A percentile compares a stretch with the other conserved stretches of the same genome.
Conservation (phyloP, 1,140 invertebrate species). For the Aphelinus atriplicis region DNA sequence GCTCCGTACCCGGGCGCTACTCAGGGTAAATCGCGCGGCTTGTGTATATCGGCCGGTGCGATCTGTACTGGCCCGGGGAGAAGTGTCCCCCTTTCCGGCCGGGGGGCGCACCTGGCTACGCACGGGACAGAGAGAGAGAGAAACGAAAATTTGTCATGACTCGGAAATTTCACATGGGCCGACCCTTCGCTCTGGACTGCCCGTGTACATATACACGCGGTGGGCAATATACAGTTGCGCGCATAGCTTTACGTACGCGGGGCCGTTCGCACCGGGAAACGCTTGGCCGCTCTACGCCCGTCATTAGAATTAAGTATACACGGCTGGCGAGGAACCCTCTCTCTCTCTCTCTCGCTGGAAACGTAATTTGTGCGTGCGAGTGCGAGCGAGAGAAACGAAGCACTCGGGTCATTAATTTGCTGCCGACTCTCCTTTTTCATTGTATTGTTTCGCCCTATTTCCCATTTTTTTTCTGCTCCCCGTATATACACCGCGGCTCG, state of each 20-base stretch:
- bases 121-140: not conserved
- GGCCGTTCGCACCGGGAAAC: slow-evolving; percentile 14
- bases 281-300: not conserved
- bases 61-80: not conserved
- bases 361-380: slow-evolving; percentile 15
- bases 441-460: not conserved
- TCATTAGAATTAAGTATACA: slow-evolving; percentile 37
- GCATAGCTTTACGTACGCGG: too few relatives aligned
- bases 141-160: slow-evolving; percentile 34
- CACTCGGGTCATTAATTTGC: slow-evolving; percentile 16
- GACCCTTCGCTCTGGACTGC: not conserved
- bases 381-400: not conserved
- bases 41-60: not conserved
- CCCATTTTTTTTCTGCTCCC: too few relatives aligned
- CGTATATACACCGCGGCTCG: too few relatives aligned
- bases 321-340: slow-evolving; percentile 7
- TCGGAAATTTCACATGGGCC: slow-evolving; percentile 30
- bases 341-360: not conserved
- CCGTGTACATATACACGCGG: too few relatives aligned
- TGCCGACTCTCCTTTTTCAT: not conserved
- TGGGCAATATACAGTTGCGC: too few relatives aligned
- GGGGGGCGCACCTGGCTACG: slow-evolving; percentile 1
- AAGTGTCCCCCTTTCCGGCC: slow-evolving; percentile 26
- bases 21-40: too few relatives aligned
- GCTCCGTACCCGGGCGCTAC: too few relatives aligned